Conservation (phyloP, 2,888 invertebrate genomes). For the Ametastegia equiseti region DNA sequence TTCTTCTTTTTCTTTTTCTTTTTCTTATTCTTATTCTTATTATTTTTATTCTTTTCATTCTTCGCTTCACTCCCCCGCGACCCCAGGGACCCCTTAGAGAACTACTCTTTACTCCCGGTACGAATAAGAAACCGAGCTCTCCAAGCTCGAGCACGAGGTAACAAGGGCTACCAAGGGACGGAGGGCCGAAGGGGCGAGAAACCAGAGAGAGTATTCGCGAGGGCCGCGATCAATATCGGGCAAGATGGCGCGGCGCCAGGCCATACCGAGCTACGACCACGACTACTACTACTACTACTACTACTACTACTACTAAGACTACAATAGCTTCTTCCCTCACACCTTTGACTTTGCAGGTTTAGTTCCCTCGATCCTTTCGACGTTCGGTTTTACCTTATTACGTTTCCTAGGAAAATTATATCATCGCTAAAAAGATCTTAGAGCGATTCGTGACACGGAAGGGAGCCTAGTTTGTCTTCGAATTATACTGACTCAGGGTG, state of each 20-base stretch:
- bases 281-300: conserved; percentile 67
- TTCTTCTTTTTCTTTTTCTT: not conserved
- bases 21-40: not conserved
- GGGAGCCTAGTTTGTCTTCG: not conserved
- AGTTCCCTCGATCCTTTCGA: not conserved
- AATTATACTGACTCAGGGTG: not conserved
- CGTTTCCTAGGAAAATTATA: not conserved
- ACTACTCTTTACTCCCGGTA: conserved; percentile 38
- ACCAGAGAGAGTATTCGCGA: conserved; percentile 69
- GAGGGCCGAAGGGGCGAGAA: conserved; percentile 51
- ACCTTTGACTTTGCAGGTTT: too few species aligned
- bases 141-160: conserved; percentile 52
- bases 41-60: not conserved
- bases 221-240: conserved; percentile 75
- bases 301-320: conserved; percentile 21
- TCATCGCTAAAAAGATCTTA: not conserved
- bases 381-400: too few species aligned
- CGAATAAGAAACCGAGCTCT: conserved; percentile 12
- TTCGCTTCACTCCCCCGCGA: not conserved
- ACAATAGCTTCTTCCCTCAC: too few species aligned
- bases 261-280: conserved; percentile 70
- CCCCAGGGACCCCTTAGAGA: conserved; percentile 34
- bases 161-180: conserved; percentile 57
- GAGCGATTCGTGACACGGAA: not conserved
- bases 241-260: conserved; percentile 75